phyloP scores from a whole-genome alignment of 2,888 invertebrate genomes.

The Lepidocyrtinus sp. region DNA sequence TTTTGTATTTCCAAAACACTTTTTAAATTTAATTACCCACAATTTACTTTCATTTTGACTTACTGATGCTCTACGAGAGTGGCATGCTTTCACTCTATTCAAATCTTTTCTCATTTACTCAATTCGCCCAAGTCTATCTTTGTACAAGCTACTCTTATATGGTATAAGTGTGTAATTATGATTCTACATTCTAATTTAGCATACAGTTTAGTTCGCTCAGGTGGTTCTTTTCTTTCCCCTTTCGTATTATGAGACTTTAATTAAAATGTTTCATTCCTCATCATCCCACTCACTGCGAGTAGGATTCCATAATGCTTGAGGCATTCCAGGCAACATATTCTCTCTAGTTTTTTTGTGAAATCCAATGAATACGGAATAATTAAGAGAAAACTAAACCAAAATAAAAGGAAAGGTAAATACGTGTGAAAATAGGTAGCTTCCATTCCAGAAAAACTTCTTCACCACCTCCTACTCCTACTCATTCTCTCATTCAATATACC shows the following conservation, averaged over 20 bases:
- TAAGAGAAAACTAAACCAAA: slow-evolving; percentile 57
- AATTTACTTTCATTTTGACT: slow-evolving; percentile 58
- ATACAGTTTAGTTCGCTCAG: slow-evolving; percentile 39
- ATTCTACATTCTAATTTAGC: not conserved
- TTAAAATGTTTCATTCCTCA: slow-evolving; percentile 56
- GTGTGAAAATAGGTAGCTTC: not conserved
- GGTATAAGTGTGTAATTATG: not conserved
- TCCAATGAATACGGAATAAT: slow-evolving; percentile 54
- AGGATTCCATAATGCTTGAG: not conserved
- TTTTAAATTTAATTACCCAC: slow-evolving; percentile 63
- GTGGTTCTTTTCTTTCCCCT: slow-evolving; percentile 31
- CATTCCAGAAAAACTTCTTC: not conserved
- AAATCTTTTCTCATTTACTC: no score
- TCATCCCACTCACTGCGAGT: not conserved
- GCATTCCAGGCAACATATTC: not conserved
- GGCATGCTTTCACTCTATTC: not conserved
- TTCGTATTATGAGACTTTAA: slow-evolving; percentile 57
- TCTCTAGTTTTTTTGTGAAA: slow-evolving; percentile 2
- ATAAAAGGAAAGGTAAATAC: slow-evolving; percentile 46
- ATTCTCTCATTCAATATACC: not conserved
- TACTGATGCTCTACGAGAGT: slow-evolving; percentile 14
- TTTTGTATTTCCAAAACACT: slow-evolving; percentile 58
- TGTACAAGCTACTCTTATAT: no score
- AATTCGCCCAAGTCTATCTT: no score
- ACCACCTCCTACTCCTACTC: not conserved